Base-by-base conservation (phyloP, 35 echinoderm and acorn worm species). In the Ophiothrix spiculata region DNA sequence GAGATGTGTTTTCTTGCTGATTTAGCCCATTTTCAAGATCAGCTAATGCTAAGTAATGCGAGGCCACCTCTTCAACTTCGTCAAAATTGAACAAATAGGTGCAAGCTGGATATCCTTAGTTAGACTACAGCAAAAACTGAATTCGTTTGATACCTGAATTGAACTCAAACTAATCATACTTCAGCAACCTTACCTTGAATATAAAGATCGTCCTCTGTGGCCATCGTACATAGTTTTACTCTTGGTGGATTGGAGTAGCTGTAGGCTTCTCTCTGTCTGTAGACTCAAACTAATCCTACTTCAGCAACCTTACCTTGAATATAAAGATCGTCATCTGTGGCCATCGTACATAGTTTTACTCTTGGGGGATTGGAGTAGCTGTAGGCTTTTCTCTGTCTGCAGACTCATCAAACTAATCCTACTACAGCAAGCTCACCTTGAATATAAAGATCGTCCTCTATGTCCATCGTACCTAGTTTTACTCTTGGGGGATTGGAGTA, bases 191-290 rank as follows among this genome's bases (percentile, higher is more conserved):
- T 19, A 49, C 42, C 42, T 49, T 49, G 42, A 49, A 19, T 49
- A 49, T 10, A 19, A 6, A 49, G 42, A 49, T 49, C 19, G 6
- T 19, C 42, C 42, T 49, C 42, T 49, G 19, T 49, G 42, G 42
- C 42, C 19, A 49, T 19, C 32, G n/a, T 37, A 86, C 77, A n/a
- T 56, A 16, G 56, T 28, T 36, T 80, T 45, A 0, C 36, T 34
- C 32, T 88, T 83, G 32, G 93, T 84, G 56, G 93, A 83, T 76
- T 95, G 93, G 38, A 95, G 80, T 36, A 78, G 64, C 42, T 95
- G 88, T 25, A 95, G 81, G 46, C 89, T 95, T 35, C 82, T 77
- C 85, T 95, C 93, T 38, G 93, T 95, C 38, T 89, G 84, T n/a
- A n/a, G n/a, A n/a, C n/a, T n/a, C n/a, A n/a, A n/a, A n/a, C n/a